Base-by-base conservation (phyloP, 1,140 invertebrate species). In the Parapsyche elsis region DNA sequence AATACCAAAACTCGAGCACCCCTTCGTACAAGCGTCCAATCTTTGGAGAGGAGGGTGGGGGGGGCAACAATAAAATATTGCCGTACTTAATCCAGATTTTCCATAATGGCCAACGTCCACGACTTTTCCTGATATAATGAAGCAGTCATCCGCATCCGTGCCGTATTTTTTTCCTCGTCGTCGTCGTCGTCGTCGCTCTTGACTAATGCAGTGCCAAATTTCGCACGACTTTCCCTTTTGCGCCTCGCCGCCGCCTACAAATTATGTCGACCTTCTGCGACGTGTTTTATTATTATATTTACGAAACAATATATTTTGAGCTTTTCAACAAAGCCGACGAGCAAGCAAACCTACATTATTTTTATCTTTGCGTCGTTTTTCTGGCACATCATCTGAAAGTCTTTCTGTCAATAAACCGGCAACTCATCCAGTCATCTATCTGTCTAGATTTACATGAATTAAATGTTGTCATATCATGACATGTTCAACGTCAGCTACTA, bases 31-130 rank as follows among this genome's bases (percentile, higher is more conserved):
- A 0, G 1, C 49, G 49, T 57, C 73, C 45, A 75, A 75, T 75
- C 73, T 75, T 75, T 7, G 5, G 49, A 12, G 49, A 2, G 49
- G 12, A 5, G 10, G 49, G 49, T 2, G 10, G 49, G 49, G 49
- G 49, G 64, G 64, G 21, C 73, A 57, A 49, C 46, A 57, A 57
- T 75, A 75, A 75, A 75, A 75, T 75, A 75, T 57, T 53, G 24
- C 73, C 46, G 38, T 46, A 19, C 71, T 73, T 73, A 24, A 73
- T 73, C 71, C 71, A 73, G 71, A 73, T 73, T 73, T 73, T 46
- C 71, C 30, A 21, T 46, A 73, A 73, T 49, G 71, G 71, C 71
- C 71, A 49, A 19, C 71, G 45, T 73, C 38, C 71, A 46, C 64
- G 71, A 12, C 16, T 21, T 46, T 73, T 46, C 30, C 71, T 73